Percentiles rank a stretch among this genome's conserved stretches.
Evolutionary conservation across 2,797 vertebrate genomes (phyloP).

Genomic region (Balearica regulorum): DNA sequence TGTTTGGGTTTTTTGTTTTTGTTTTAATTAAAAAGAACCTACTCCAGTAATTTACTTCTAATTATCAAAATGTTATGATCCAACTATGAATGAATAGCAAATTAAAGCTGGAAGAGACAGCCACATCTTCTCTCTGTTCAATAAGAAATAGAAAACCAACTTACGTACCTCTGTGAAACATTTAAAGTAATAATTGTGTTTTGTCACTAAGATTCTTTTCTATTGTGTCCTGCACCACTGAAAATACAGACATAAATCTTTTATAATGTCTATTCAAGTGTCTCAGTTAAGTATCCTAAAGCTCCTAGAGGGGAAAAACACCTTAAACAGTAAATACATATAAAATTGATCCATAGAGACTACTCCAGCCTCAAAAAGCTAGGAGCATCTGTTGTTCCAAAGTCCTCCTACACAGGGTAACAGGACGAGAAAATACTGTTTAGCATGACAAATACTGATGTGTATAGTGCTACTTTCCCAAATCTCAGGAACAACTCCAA

Average conservation of each 20-base stretch:
- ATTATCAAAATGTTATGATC: neutral
- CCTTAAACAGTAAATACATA: neutral
- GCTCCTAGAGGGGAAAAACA: neutral
- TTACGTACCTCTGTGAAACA: neutral
- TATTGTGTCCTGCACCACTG: neutral
- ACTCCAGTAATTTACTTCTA: neutral
- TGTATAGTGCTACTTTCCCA: neutral
- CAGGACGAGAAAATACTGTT: neutral
- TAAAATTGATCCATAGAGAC: neutral
- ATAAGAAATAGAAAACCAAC: neutral
- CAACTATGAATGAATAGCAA: neutral
- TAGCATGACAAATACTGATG: neutral
- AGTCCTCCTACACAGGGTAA: neutral
- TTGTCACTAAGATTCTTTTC: neutral
- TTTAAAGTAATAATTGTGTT: neutral
- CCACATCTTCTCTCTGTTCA: neutral
- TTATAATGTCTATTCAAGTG: neutral
- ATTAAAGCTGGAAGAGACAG: neutral
- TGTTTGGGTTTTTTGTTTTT: too few species aligned
- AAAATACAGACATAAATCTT: neutral
- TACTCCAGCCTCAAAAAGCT: neutral
- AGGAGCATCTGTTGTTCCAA: neutral
- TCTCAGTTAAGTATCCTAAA: neutral
- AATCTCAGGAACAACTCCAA: neutral
- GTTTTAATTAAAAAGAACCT: neutral